Base-by-base conservation (phyloP, 2,113 vertebrate genomes). In the Nematolebias whitei region DNA sequence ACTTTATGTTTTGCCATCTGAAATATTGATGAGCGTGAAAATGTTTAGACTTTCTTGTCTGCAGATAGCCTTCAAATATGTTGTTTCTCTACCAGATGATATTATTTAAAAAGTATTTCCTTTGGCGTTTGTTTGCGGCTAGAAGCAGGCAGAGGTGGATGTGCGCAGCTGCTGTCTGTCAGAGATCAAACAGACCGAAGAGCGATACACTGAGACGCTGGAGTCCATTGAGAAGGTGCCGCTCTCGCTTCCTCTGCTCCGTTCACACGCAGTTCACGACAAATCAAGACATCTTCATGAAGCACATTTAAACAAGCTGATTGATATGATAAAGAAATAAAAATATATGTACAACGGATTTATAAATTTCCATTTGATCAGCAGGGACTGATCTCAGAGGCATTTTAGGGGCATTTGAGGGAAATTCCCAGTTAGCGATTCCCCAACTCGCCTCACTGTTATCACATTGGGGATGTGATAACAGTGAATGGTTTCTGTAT, bases 181-280 rank as follows among this genome's bases (percentile, higher is more conserved):
- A 59, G 96, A 98, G 91, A 97, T 98, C 89, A 96, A 95, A 81
- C 96, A 96, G 90, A 98, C 96, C 1, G 96, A 98, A 75, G 96
- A 97, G 90, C 96, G 96, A 86, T 98, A 98, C 66, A 96, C 96
- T 3, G 96, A 97, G 87, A 97, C 96, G 0, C 79, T 98, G 89
- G 95, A 97, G 85, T 98, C 96, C 0, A 96, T 97, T 38, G 96
- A 98, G 80, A 96, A 95, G 89, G 96, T 96, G 61, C 4, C 10
- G 23, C 51, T 19, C 44, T 16, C 35, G 11, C 1, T 22, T 44
- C n/a, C 35, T 58, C 49, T 64, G 49, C 50, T 60, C 9, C 39
- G 12, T 22, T 16, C 14, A 48, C n/a, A 47, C 15, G n/a, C n/a
- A n/a, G 8, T 16, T 24, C 22, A 18, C 50, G 14, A 55, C 18